phyloP scores from a whole-genome alignment of 2,797 vertebrate species.

The Telmatherina bonti region DNA sequence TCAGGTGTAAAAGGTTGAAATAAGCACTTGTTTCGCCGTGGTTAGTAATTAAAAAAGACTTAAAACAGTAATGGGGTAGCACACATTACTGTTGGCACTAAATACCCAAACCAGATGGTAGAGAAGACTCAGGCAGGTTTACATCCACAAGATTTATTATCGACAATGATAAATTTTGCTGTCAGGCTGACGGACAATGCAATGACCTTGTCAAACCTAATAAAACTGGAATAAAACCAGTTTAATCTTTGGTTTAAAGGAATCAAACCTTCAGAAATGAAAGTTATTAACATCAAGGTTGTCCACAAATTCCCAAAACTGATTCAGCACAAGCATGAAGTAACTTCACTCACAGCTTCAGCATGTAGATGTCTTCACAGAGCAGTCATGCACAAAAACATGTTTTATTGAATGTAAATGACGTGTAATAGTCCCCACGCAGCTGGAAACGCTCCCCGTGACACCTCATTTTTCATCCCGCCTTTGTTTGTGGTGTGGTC shows the following conservation, averaged over 20 bases:
- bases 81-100: no score
- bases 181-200: no score
- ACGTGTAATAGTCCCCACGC: conserved; percentile 62
- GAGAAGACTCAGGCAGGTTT: no score
- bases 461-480: conserved; percentile 69
- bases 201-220: no score
- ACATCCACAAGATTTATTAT: no score
- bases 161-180: no score
- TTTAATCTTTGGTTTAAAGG: neutral
- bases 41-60: no score
- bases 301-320: neutral
- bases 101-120: no score
- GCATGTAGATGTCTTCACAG: conserved; percentile 48
- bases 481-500: conserved; percentile 64
- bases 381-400: conserved; percentile 54
- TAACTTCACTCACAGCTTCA: conserved; percentile 39
- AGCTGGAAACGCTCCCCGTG: conserved; percentile 64
- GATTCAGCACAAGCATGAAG: conserved; percentile 22
- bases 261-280: neutral
- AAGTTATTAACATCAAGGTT: neutral
- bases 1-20: no score
- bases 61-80: no score
- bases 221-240: neutral
- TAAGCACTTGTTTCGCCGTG: no score
- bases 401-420: conserved; percentile 67